Base-by-base conservation (phyloP, 2,888 invertebrate species). In the Argynnis bischoffii region DNA sequence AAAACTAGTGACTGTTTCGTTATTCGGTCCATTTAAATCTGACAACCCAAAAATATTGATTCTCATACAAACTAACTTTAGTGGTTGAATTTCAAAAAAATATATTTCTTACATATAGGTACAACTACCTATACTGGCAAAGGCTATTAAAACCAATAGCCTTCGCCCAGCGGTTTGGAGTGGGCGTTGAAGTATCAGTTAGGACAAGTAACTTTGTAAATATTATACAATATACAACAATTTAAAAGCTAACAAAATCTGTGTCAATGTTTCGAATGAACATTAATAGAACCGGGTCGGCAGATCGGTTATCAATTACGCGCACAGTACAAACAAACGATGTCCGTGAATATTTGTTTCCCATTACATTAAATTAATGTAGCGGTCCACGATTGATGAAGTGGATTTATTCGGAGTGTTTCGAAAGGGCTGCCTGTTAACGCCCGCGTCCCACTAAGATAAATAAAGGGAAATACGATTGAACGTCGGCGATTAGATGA, bases 291-390 rank as follows among this genome's bases (percentile, higher is more conserved):
- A 16, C 2, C 31, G 61, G 61, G 51, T 61, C 18, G 64, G 55
- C 41, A 46, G 53, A 56, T 69, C 55, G 54, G 67, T 65, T 67
- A 67, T 65, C 65, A 69, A 72, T 66, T 69, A 63, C 67, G 48
- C 55, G 51, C 55, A 41, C 64, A 57, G 61, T 63, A 66, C 69
- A 70, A 72, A 71, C 70, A 71, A 60, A 31, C 69, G 50, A 55
- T 56, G 64, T 65, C 60, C 74, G 69, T 70, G 72, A 75, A 74
- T 80, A 76, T 78, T 79, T 77, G 79, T 76, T 72, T 76, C 72
- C 75, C 76, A 76, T 79, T 78, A 75, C 77, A 76, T 74, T 76
- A 71, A 79, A 79, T 79, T 78, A 77, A 73, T 76, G 75, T 75
- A 72, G 69, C 75, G 72, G 72, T 67, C 67, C 63, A 73, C 72